These are phyloP conservation scores for Aythya baeri DNA, from an alignment of 2,113 vertebrate species.

Conservation along the genomic window DNA sequence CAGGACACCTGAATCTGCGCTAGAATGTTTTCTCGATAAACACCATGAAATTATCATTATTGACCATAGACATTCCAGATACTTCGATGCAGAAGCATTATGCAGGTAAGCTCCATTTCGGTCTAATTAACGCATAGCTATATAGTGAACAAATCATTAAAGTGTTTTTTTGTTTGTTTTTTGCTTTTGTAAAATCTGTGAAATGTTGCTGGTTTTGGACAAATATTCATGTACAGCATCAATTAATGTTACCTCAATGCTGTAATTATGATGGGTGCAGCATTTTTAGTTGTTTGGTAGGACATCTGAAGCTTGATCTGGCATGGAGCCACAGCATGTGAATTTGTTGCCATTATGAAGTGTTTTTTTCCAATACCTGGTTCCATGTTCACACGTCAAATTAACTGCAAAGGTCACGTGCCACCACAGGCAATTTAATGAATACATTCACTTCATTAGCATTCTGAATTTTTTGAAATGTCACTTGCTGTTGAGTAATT, in stretches of 20 bases:
- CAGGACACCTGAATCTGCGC: conserved; percentile 86
- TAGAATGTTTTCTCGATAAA: conserved; percentile 91
- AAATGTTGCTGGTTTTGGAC: accelerated
- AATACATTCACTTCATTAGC: neutral
- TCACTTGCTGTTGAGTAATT: neutral
- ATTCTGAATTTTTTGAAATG: neutral
- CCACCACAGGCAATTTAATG: neutral
- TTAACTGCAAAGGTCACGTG: neutral
- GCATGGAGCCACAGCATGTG: neutral
- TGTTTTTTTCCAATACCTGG: neutral
- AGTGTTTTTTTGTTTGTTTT: neutral
- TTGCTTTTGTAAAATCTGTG: neutral
- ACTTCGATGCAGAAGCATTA: conserved; percentile 93
- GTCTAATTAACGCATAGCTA: neutral
- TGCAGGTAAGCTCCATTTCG: conserved; percentile 84
- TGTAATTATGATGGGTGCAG: neutral
- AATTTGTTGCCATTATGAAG: neutral
- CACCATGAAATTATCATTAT: conserved; percentile 96
- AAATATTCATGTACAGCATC: neutral
- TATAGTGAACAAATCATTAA: neutral
- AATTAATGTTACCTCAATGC: neutral
- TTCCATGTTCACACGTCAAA: neutral
- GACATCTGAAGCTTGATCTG: neutral
- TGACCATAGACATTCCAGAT: conserved; percentile 93
- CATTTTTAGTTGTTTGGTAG: neutral